A percentile compares a stretch with the other conserved stretches of the same genome.
These are phyloP conservation scores for Pungitius pungitius DNA, from an alignment of 2,113 vertebrate species.

Conservation along the genomic window DNA sequence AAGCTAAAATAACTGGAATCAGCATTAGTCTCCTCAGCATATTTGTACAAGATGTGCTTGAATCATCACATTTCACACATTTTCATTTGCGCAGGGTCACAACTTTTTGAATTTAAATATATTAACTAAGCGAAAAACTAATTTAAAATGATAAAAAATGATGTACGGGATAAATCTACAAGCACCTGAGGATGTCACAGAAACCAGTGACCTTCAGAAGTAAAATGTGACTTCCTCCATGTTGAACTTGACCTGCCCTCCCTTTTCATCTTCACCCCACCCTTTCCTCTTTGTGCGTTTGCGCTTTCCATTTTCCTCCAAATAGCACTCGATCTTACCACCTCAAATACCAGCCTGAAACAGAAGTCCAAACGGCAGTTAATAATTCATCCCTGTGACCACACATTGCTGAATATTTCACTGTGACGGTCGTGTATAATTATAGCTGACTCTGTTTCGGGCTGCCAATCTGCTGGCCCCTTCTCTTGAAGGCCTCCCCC, in stretches of 20 bases:
- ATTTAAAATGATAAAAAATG: background rate
- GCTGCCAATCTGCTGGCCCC: conserved; percentile 54
- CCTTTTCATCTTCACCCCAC: conserved; percentile 23
- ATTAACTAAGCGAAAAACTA: background rate
- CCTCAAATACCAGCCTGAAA: conserved; percentile 60
- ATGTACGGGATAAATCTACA: conserved; percentile 2
- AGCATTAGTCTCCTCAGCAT: background rate
- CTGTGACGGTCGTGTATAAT: conserved; percentile 68
- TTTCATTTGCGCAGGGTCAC: too few relatives aligned
- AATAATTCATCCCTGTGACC: conserved; percentile 70
- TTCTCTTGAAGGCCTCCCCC: conserved; percentile 28
- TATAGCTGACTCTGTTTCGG: conserved; percentile 69
- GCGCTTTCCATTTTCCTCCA: conserved; percentile 29
- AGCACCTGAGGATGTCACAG: conserved; percentile 26
- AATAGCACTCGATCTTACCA: conserved; percentile 21
- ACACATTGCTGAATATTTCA: conserved; percentile 67
- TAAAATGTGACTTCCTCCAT: conserved; percentile 31
- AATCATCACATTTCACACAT: conserved; percentile 1
- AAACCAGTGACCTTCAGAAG: conserved; percentile 17
- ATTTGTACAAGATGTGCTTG: background rate
- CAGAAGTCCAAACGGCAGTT: conserved; percentile 51
- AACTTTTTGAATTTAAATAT: too few relatives aligned
- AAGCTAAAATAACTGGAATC: conserved; percentile 39
- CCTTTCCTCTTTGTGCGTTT: conserved; percentile 33
- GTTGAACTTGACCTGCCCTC: conserved; percentile 39